phyloP scores from a whole-genome alignment of 2,888 invertebrate species.

The Lobophora halterata region DNA sequence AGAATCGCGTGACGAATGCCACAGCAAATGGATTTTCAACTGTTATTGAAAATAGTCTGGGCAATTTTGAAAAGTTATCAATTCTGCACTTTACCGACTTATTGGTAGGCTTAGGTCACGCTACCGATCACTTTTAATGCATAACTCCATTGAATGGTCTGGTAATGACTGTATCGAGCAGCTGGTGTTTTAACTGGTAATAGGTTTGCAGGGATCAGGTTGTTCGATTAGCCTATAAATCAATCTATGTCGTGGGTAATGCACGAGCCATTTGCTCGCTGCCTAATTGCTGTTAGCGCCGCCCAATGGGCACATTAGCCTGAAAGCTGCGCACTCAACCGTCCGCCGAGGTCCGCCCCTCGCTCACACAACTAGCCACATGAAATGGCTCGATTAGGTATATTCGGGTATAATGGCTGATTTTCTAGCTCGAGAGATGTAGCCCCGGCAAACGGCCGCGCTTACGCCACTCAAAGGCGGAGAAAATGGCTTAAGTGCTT shows the following conservation, averaged over 20 bases:
- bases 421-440: constrained; percentile 78
- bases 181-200: constrained; percentile 49
- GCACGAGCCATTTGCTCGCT: constrained; percentile 77
- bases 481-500: constrained; percentile 81
- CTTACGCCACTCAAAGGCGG: constrained; percentile 81
- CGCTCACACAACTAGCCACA: constrained; percentile 42
- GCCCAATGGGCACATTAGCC: constrained; percentile 75
- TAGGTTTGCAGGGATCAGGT: constrained; percentile 47
- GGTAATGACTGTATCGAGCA: constrained; percentile 63
- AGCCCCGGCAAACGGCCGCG: constrained; percentile 73
- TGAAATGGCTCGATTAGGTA: constrained; percentile 54
- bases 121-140: constrained; percentile 56
- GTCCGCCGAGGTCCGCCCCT: constrained; percentile 42
- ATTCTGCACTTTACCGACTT: constrained; percentile 50
- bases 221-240: constrained; percentile 63
- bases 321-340: constrained; percentile 55
- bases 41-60: constrained; percentile 46
- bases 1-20: constrained; percentile 55
- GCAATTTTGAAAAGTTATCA: constrained; percentile 50
- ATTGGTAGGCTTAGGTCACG: constrained; percentile 54
- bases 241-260: constrained; percentile 75
- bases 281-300: constrained; percentile 77
- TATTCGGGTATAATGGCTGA: constrained; percentile 72
- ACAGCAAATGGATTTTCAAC: constrained; percentile 50
- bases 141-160: constrained; percentile 46